phyloP scores from a whole-genome alignment of 2,797 vertebrate genomes.

The Atherinosoma microstoma region DNA sequence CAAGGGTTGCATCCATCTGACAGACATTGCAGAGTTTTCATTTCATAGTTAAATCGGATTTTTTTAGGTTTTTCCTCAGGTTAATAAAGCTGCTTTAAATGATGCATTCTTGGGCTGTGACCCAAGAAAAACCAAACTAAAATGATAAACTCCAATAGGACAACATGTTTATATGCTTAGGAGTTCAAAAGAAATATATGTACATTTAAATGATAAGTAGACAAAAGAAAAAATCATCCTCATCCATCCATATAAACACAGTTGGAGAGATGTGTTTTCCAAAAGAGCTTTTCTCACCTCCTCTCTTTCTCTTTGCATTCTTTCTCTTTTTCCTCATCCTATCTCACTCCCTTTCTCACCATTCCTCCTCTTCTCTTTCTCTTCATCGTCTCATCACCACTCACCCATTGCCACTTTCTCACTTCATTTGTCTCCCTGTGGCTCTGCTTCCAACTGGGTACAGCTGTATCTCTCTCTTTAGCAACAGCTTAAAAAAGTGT shows the following conservation, averaged over 20 bases:
- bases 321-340: constrained; percentile 15
- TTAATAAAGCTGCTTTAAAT: not conserved
- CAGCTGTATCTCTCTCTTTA: constrained; percentile 50
- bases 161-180: not conserved
- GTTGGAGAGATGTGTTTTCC: not conserved
- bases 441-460: constrained; percentile 31
- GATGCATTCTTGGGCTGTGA: not conserved
- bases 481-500: constrained; percentile 51
- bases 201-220: not conserved
- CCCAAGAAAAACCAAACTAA: too few species aligned
- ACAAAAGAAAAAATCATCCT: not conserved
- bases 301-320: constrained; percentile 26
- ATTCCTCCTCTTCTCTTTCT: constrained; percentile 19
- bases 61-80: not conserved
- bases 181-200: not conserved
- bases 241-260: not conserved
- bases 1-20: not conserved
- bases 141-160: not conserved
- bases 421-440: constrained; percentile 25
- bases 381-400: constrained; percentile 49
- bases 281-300: constrained; percentile 48
- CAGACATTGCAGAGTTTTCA: not conserved
- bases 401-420: constrained; percentile 37
- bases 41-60: not conserved
- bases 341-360: constrained; percentile 28